Percentiles rank a stretch among this genome's conserved stretches.
phyloP scores from a whole-genome alignment of 2,888 invertebrate species.

The Tyria jacobaeae region DNA sequence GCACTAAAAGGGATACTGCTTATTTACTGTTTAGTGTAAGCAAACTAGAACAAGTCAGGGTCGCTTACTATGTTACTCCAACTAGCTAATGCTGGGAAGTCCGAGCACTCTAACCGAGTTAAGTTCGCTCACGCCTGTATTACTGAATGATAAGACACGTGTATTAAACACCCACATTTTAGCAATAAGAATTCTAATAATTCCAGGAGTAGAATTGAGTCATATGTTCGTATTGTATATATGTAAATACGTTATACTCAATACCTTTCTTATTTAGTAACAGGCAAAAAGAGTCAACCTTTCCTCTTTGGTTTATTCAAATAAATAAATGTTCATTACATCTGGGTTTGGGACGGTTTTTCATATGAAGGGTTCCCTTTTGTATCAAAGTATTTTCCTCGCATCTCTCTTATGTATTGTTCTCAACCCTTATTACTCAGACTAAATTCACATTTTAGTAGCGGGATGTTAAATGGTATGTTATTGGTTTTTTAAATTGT shows the following conservation, averaged over 20 bases:
- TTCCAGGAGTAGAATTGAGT: too few relatives aligned
- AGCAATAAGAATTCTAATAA: too few relatives aligned
- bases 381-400: conserved; percentile 5
- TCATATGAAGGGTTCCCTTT: conserved; percentile 6
- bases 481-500: background rate
- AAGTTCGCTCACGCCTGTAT: too few relatives aligned
- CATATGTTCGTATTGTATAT: too few relatives aligned
- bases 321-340: conserved; percentile 1
- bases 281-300: background rate
- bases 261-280: background rate
- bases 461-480: background rate
- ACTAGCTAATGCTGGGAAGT: too few relatives aligned
- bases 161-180: too few relatives aligned
- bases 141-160: too few relatives aligned
- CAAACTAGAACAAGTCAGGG: too few relatives aligned
- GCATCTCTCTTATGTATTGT: conserved; percentile 12
- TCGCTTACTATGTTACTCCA: too few relatives aligned
- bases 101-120: too few relatives aligned
- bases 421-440: background rate
- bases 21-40: too few relatives aligned
- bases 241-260: background rate
- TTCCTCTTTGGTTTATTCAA: background rate
- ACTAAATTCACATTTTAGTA: background rate
- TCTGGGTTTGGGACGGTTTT: background rate
- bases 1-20: too few relatives aligned